Percentiles rank a stretch among this genome's conserved stretches.
These are phyloP conservation scores for Strix occidentalis DNA, from an alignment of 2,797 vertebrate species.

Conservation along the genomic window DNA sequence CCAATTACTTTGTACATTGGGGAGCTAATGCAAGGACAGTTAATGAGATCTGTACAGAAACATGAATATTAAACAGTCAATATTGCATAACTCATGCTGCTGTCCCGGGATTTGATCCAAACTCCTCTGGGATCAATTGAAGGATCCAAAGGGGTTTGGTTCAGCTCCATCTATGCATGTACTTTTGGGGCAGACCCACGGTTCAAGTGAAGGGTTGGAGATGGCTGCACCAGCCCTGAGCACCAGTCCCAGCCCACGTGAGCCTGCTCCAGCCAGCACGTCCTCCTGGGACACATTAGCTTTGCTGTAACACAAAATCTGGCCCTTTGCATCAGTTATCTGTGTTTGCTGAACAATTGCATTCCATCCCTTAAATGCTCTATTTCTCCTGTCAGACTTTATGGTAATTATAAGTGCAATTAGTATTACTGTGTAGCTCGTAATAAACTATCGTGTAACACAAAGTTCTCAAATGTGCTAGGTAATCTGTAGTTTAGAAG, in stretches of 20 bases:
- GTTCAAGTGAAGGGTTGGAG: not conserved
- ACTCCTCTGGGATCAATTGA: not conserved
- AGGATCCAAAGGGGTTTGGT: not conserved
- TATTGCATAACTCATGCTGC: not conserved
- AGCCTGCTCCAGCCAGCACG: not conserved
- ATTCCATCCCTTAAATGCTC: not conserved
- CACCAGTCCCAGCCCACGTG: fast-evolving
- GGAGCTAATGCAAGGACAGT: not conserved
- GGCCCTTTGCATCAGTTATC: fast-evolving
- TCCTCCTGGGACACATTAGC: not conserved
- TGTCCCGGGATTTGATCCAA: not conserved
- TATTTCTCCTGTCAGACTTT: not conserved
- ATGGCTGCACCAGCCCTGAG: not conserved
- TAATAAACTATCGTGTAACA: not conserved
- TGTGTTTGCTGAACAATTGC: not conserved
- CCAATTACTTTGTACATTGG: not conserved
- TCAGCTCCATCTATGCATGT: fast-evolving
- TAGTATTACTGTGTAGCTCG: not conserved
- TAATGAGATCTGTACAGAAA: not conserved
- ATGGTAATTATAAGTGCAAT: not conserved
- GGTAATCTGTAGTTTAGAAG: not conserved
- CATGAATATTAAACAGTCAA: not conserved
- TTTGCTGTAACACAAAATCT: not conserved
- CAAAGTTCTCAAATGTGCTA: not conserved
- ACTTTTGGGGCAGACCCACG: not conserved